These are phyloP conservation scores for Xanthorhoe designata DNA, from an alignment of 2,888 invertebrate genomes.

Conservation along the genomic window DNA sequence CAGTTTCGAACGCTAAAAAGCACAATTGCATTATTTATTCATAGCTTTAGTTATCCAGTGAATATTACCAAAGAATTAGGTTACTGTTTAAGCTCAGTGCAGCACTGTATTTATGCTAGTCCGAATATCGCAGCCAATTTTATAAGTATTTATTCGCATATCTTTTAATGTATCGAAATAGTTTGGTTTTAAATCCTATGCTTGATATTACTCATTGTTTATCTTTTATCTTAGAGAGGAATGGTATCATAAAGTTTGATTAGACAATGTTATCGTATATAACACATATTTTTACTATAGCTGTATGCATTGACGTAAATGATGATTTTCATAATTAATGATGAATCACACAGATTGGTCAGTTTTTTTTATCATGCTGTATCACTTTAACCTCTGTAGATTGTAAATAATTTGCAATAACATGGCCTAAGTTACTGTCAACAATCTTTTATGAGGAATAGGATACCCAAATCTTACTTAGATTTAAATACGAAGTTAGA, in stretches of 20 bases:
- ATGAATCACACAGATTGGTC: conserved; percentile 47
- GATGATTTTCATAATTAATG: conserved; percentile 53
- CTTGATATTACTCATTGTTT: conserved; percentile 64
- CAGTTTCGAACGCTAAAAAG: conserved; percentile 55
- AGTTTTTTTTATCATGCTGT: conserved; percentile 42
- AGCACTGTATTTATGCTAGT: conserved; percentile 74
- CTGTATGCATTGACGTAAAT: conserved; percentile 59
- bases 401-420: conserved; percentile 50
- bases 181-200: conserved; percentile 55
- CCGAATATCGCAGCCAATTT: conserved; percentile 72
- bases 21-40: conserved; percentile 64
- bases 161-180: conserved; percentile 58
- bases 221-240: conserved; percentile 60
- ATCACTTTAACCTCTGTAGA: conserved; percentile 47
- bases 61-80: conserved; percentile 80
- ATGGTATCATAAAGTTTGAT: conserved; percentile 56
- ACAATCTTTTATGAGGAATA: conserved; percentile 3
- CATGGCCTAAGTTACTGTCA: conserved; percentile 55
- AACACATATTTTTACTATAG: conserved; percentile 41
- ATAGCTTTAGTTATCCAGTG: conserved; percentile 72
- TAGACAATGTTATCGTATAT: conserved; percentile 56
- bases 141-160: conserved; percentile 69
- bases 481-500: conserved; percentile 8
- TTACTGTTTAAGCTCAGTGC: conserved; percentile 59
- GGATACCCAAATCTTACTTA: conserved; percentile 24